Percentiles rank a stretch among this genome's conserved stretches.
Evolutionary conservation across 2,113 vertebrate species (phyloP).

Genomic region (Pituophis catenifer): DNA sequence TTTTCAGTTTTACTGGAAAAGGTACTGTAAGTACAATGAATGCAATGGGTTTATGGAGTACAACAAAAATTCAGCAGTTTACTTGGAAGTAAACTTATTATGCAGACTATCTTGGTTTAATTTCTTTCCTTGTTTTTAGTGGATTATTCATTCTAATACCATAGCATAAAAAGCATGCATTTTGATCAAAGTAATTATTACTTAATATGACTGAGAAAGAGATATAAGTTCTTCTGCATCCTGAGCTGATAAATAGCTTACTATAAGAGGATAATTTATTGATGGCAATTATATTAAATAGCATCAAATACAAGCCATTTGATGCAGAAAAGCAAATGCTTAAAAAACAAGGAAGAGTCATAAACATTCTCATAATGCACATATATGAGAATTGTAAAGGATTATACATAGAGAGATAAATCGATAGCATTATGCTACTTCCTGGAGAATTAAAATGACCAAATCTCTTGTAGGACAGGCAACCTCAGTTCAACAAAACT

Average conservation of each 20-base stretch:
- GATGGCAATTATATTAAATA: background rate
- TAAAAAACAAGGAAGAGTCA: background rate
- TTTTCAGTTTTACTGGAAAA: slow-evolving; percentile 41
- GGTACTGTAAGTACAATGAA: slow-evolving; percentile 35
- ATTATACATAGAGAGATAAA: background rate
- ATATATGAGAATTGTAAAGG: background rate
- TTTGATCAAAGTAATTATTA: slow-evolving; percentile 35
- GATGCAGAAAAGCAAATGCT: background rate
- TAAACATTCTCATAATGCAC: background rate
- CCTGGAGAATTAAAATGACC: background rate
- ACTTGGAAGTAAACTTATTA: slow-evolving; percentile 33
- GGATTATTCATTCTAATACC: slow-evolving; percentile 12
- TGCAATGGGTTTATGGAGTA: slow-evolving; percentile 43
- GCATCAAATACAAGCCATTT: background rate
- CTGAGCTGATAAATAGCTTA: slow-evolving; percentile 14
- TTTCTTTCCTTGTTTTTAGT: slow-evolving; percentile 36
- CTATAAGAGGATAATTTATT: background rate
- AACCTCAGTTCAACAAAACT: background rate
- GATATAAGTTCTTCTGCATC: slow-evolving; percentile 35
- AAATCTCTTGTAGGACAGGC: background rate
- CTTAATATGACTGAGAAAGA: slow-evolving; percentile 24
- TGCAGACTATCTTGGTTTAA: slow-evolving; percentile 37
- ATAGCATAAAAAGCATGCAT: slow-evolving; percentile 6
- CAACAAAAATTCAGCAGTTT: slow-evolving; percentile 47
- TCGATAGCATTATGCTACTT: background rate